Evolutionary conservation across 2,797 vertebrate species (phyloP), one percentile per base, ranked within the genome.

Genomic region (Fringilla coelebs): DNA sequence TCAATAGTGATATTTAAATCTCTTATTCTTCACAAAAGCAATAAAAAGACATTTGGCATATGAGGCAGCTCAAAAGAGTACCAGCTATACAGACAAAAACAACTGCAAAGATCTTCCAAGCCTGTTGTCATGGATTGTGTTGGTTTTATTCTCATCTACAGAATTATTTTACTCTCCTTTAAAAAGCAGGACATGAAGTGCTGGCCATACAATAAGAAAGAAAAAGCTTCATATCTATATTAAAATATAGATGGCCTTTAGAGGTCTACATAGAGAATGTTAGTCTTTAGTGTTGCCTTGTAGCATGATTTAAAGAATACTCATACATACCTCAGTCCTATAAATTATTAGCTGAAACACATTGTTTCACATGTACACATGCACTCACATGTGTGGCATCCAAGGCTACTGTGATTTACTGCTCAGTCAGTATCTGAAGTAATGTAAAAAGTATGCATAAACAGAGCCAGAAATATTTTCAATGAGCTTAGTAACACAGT

Each of bases 301-400:
- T 52, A 66, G 8, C 21, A 24, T 34, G 26, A 63, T 54, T 81
- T 74, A 38, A 87, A 36, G 38, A 61, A n/a, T 49, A 66, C 3
- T 60, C 1, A 22, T n/a, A 32, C 3, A 20, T 70, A 71, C 6
- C 3, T 52, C 34, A 45, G 4, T 22, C 13, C 24, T 46, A 24
- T 58, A 91, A 71, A 57, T 66, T 31, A 55, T 43, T 51, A 71
- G 13, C 29, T 51, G 21, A 79, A 54, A 71, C 8, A 58, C 1
- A 11, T 34, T 62, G 29, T 66, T 73, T 76, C 19, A 20, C 25
- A 15, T 41, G 19, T 12, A 26, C 24, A 46, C 17, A 36, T 20
- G 46, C 25, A 40, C 3, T 16, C 28, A 51, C 8, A 86, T 6
- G 55, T 3, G 2, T 0, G 0, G 11, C 32, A n/a, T 22, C 38